Conservation (phyloP, 2,888 invertebrate species). For the Timema cristinae region DNA sequence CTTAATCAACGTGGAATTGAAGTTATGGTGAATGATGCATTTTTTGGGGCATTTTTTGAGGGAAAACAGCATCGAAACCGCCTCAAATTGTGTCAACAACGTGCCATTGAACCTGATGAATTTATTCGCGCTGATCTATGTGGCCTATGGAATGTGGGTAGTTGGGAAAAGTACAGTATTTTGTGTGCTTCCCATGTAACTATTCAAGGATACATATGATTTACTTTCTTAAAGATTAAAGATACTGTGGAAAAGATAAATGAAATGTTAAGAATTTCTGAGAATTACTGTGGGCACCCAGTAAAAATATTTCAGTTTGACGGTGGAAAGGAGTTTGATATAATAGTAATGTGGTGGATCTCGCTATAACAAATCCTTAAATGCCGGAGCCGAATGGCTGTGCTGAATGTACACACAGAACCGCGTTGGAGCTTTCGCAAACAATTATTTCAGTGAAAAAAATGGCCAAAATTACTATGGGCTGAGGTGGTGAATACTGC, state of each 20-base stretch:
- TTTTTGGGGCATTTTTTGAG: constrained; percentile 34
- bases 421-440: background rate
- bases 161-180: constrained; percentile 35
- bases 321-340: background rate
- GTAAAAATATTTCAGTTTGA: background rate
- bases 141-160: constrained; percentile 33
- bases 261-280: background rate
- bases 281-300: background rate
- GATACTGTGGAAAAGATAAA: background rate
- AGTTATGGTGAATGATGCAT: constrained; percentile 25
- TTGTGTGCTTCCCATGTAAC: constrained; percentile 37
- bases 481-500: too few relatives aligned
- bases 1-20: constrained; percentile 28
- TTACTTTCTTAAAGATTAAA: constrained; percentile 35
- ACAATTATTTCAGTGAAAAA: too few relatives aligned
- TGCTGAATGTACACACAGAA: background rate
- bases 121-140: constrained; percentile 36
- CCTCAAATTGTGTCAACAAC: background rate
- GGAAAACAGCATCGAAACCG: constrained; percentile 31
- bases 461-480: too few relatives aligned
- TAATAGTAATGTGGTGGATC: background rate
- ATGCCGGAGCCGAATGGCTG: background rate
- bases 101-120: constrained; percentile 29
- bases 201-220: constrained; percentile 35
- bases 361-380: background rate